A percentile compares a stretch with the other conserved stretches of the same genome.
These are phyloP conservation scores for Coelogynopora nodosa DNA, from an alignment of 2,888 invertebrate genomes.

Conservation along the genomic window DNA sequence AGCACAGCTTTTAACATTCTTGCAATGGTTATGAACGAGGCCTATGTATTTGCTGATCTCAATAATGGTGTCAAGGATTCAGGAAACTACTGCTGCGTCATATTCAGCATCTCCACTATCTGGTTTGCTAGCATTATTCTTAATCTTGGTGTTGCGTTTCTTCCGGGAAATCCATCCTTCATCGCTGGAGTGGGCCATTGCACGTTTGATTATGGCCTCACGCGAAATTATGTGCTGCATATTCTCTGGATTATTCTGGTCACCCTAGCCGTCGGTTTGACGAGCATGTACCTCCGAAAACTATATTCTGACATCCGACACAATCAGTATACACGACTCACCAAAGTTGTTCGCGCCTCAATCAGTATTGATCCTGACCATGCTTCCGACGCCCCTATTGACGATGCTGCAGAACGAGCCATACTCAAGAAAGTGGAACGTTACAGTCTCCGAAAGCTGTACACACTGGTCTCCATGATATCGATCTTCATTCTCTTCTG, in stretches of 20 bases:
- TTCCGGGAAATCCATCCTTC: slow-evolving; percentile 56
- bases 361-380: slow-evolving; percentile 32
- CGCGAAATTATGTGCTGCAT: slow-evolving; percentile 82
- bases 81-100: slow-evolving; percentile 68
- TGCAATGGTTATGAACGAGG: slow-evolving; percentile 59
- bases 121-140: slow-evolving; percentile 87
- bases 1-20: slow-evolving; percentile 86
- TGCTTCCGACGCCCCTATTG: not conserved
- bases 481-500: slow-evolving; percentile 74
- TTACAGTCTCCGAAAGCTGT: slow-evolving; percentile 47
- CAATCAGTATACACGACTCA: slow-evolving; percentile 38
- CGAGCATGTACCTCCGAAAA: slow-evolving; percentile 74
- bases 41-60: slow-evolving; percentile 54
- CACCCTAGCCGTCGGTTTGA: slow-evolving; percentile 77
- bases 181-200: slow-evolving; percentile 75
- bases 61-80: slow-evolving; percentile 49
- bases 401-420: slow-evolving; percentile 46
- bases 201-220: slow-evolving; percentile 78
- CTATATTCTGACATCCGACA: slow-evolving; percentile 67
- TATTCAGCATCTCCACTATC: slow-evolving; percentile 85
- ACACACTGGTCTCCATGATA: slow-evolving; percentile 52
- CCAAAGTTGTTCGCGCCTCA: slow-evolving; percentile 24
- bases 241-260: slow-evolving; percentile 84
- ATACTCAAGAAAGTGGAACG: slow-evolving; percentile 47
- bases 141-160: slow-evolving; percentile 70